Conservation (phyloP, 2,797 vertebrate species). For the Tapera naevia region DNA sequence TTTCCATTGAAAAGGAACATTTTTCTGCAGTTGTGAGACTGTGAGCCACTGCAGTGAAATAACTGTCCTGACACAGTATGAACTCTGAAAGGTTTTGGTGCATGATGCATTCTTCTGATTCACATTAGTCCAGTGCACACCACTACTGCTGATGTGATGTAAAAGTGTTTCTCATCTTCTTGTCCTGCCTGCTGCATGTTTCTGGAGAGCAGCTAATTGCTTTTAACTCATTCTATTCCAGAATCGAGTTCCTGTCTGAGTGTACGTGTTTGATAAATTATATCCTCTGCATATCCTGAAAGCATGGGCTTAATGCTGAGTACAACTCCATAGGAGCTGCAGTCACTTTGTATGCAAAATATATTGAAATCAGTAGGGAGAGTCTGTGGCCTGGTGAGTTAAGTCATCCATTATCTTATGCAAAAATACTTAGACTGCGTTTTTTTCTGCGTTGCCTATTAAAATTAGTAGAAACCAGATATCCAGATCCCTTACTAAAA, state of each 20-base stretch:
- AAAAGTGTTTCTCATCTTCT: background rate
- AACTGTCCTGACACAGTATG: background rate
- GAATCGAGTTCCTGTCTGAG: background rate
- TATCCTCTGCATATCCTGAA: background rate
- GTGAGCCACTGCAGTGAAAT: background rate
- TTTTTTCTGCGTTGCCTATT: background rate
- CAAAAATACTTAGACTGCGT: background rate
- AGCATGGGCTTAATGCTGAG: background rate
- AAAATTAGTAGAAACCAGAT: background rate
- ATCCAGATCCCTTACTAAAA: background rate
- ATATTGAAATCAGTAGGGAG: background rate
- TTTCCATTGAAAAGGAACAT: background rate
- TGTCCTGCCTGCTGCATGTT: background rate
- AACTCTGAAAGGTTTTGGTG: background rate
- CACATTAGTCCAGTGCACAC: background rate
- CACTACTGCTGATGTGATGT: background rate
- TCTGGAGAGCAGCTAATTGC: background rate
- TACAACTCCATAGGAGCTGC: background rate
- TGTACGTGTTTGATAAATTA: background rate
- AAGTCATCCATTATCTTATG: background rate
- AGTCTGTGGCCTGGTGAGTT: background rate
- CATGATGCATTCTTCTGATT: background rate
- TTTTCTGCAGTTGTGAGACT: background rate
- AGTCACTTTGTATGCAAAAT: background rate
- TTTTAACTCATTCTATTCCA: background rate